phyloP scores from a whole-genome alignment of 2,113 vertebrate genomes.

The Tragulus kanchil region DNA sequence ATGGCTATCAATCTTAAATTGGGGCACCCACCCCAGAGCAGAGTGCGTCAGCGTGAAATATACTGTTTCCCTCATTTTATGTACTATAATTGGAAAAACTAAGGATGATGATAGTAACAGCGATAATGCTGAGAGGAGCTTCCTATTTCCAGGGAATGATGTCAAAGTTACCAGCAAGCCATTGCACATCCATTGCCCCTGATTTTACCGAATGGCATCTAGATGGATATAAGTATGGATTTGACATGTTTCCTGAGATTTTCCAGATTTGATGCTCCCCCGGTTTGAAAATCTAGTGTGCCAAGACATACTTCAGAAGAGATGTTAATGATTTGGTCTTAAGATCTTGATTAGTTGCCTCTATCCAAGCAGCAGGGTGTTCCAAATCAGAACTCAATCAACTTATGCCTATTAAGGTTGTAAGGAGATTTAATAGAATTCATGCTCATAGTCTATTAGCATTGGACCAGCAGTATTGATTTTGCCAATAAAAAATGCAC shows the following conservation, averaged over 20 bases:
- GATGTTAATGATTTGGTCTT: not conserved
- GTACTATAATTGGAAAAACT: not conserved
- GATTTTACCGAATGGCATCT: slow-evolving; percentile 14
- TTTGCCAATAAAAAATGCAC: not conserved
- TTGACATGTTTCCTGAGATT: not conserved
- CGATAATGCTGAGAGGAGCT: not conserved
- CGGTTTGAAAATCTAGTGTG: not conserved
- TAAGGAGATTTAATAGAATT: not conserved
- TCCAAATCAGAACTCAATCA: not conserved
- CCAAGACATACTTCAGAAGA: not conserved
- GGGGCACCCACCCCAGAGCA: not conserved
- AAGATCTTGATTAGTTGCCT: not conserved
- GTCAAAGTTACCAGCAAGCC: not conserved
- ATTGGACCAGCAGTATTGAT: not conserved
- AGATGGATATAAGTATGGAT: not conserved
- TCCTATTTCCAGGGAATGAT: not conserved
- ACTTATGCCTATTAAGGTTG: not conserved
- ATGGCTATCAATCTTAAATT: not conserved
- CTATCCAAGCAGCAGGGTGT: not conserved
- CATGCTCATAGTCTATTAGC: not conserved
- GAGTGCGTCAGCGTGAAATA: not conserved
- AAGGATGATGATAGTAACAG: not conserved
- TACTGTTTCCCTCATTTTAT: not conserved
- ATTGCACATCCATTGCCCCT: not conserved
- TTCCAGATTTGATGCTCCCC: not conserved